Base-by-base conservation (phyloP, 2,888 invertebrate genomes). In the Dryobota labecula region DNA sequence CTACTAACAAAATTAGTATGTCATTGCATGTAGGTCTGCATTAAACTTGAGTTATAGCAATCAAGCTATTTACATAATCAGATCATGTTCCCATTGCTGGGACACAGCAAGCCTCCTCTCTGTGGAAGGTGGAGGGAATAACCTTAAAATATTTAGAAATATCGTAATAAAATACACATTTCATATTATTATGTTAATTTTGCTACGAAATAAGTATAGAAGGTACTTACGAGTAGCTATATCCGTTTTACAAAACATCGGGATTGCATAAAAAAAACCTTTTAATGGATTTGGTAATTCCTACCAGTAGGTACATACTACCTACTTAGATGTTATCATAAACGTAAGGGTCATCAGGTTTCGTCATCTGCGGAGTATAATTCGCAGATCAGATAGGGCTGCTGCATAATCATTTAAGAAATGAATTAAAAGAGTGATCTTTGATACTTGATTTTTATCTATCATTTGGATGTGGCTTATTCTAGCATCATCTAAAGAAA, bases 321-420 rank as follows among this genome's bases (percentile, higher is more conserved):
- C 13, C 11, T 54, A 72, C 15, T 38, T 57, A 69, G 63, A 79
- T 79, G 36, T 61, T 61, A 65, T 73, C 63, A 51, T 54, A 27
- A 56, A 66, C 8, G 20, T 58, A 61, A 56, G 60, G 54, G 56
- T 49, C 53, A 58, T 20, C 41, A 41, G 30, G 33, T 78, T 75
- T 24, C 66, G 27, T 56, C 66, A 80, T 54, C 27, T 15, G 20
- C 9, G 11, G 15, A 68, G 38, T 62, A 57, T 61, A 69, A 62
- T 45, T 54, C 53, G 11, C 18, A 73, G 30, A 27, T 15, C 24
- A 18, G 43, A 15, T 45, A 68, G 36, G 57, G 65, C 36, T 65
- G 51, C n/a, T 51, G 51, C 43, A 45, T 33, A 69, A 68, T 41
- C 47, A 45, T 33, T 61, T 38, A 41, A 24, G 53, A 24, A 58